Base-by-base conservation (phyloP, 2,888 invertebrate genomes). In the Campoplex capitator region DNA sequence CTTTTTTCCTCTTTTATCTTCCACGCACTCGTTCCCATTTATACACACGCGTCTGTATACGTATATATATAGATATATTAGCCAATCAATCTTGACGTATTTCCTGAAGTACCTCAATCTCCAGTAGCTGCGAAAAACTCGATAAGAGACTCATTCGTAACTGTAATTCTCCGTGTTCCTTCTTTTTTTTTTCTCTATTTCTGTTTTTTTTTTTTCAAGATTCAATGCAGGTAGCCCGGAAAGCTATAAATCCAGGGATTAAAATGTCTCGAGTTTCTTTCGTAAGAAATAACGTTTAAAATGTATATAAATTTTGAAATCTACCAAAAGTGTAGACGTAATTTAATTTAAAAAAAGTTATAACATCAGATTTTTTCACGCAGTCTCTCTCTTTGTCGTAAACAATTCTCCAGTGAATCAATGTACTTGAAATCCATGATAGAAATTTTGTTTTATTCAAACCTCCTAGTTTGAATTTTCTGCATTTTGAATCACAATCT, bases 41-140 rank as follows among this genome's bases (percentile, higher is more conserved):
- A 70, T 58, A 83, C 65, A 51, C 70, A 28, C 16, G 51, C 74
- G 71, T 77, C 67, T 42, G 42, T 58, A 74, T 32, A 85, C 68
- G 35, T 45, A 7, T 42, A 85, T 74, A 45, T 77, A 23, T 35
- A 56, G 76, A 83, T 83, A 75, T 79, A 68, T 82, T 75, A 51
- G 74, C 71, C 71, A 62, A 87, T 87, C 79, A 87, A 87, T 84
- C 82, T 76, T 87, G 71, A 85, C 79, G 58, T 83, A 85, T 85
- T 83, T 85, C 78, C 79, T 82, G 82, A 83, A 85, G 82, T 79
- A 48, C 56, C 79, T 83, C 75, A 58, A 84, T 79, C 78, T 75
- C 74, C 67, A 68, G 80, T 70, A 79, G 79, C 77, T 81, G 84
- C 35, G 76, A 76, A 71, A 76, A 51, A 42, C 82, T 83, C 84